Conservation (phyloP, 2,113 vertebrate genomes). For the Eudorcas thomsonii region DNA sequence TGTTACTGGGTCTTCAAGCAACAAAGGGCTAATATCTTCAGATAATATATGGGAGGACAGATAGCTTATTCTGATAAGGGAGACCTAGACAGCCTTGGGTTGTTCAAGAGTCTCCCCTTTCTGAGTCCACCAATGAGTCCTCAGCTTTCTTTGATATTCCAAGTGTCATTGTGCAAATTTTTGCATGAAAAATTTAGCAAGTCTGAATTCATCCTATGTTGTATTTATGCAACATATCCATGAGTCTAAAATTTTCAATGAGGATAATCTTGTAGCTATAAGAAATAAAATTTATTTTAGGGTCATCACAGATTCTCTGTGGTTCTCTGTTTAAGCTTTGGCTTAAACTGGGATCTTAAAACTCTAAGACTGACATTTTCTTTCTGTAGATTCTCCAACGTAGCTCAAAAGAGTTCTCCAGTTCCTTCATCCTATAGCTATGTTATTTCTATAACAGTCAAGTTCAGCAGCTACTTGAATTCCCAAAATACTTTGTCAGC, state of each 20-base stretch:
- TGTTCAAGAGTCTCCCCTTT: not conserved
- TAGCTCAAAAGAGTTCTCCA: not conserved
- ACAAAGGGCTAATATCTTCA: not conserved
- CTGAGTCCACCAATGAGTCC: not conserved
- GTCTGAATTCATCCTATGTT: not conserved
- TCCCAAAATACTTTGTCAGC: not conserved
- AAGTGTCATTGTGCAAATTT: not conserved
- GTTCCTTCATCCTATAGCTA: not conserved
- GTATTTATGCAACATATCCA: not conserved
- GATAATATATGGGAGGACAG: not conserved
- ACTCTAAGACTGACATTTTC: not conserved
- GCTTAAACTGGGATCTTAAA: not conserved
- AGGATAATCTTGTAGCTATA: not conserved
- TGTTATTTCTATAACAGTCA: not conserved
- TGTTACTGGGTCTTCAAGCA: not conserved
- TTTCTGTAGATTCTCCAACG: not conserved
- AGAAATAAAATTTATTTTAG: not conserved
- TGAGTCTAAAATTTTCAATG: not conserved
- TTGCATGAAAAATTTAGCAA: not conserved
- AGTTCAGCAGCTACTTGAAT: not conserved
- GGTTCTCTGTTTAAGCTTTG: not conserved
- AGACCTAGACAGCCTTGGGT: not conserved
- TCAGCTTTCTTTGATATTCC: not conserved
- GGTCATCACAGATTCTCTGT: not conserved
- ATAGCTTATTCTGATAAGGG: not conserved